Percentiles rank a stretch among this genome's conserved stretches.
Conservation (phyloP, 1,140 invertebrate genomes). For the Periplaneta americana region DNA sequence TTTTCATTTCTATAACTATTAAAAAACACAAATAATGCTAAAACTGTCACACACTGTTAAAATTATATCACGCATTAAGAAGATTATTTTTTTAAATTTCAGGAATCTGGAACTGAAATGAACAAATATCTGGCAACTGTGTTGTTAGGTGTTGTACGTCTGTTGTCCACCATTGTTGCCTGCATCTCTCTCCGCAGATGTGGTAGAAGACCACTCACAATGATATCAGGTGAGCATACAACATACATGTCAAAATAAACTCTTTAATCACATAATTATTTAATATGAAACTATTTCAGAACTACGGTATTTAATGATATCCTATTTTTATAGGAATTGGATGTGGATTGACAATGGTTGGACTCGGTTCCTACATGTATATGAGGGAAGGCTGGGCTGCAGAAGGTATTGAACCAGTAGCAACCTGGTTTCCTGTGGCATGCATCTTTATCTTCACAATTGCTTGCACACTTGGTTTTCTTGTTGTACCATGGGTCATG, state of each 20-base stretch:
- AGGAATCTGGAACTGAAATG: constrained; percentile 52
- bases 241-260: background rate
- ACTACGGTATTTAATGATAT: background rate
- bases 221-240: constrained; percentile 61
- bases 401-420: constrained; percentile 30
- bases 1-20: too few species aligned
- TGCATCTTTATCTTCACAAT: constrained; percentile 57
- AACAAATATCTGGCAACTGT: constrained; percentile 60
- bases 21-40: too few species aligned
- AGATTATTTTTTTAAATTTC: constrained; percentile 19
- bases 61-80: too few species aligned
- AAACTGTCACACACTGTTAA: too few species aligned
- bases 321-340: constrained; percentile 43
- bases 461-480: constrained; percentile 57
- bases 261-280: background rate
- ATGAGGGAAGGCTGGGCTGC: constrained; percentile 38
- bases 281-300: background rate
- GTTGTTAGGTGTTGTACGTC: constrained; percentile 55
- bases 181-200: constrained; percentile 54
- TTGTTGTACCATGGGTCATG: constrained; percentile 69
- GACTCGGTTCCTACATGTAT: constrained; percentile 53
- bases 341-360: constrained; percentile 57
- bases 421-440: constrained; percentile 56
- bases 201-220: constrained; percentile 60
- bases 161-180: constrained; percentile 54